Evolutionary conservation across 2,797 vertebrate genomes (phyloP), one percentile per base, ranked within the genome.

Genomic region (Rhincodon typus): DNA sequence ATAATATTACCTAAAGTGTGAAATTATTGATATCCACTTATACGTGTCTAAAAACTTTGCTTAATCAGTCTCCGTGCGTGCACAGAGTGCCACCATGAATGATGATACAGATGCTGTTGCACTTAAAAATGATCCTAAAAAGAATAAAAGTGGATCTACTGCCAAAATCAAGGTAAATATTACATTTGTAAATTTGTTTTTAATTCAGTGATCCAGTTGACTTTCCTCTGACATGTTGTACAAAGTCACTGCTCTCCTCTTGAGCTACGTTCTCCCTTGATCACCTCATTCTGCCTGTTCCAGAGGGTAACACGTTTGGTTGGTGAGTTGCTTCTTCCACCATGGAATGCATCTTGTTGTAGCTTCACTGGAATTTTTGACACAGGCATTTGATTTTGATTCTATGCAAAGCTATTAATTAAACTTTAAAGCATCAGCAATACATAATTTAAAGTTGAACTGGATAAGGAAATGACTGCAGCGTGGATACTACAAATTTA

Each of bases 151-250:
- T 96, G 98, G 98, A 96, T 96, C 95, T 1, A 97, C 98, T 50
- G 97, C 98, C 96, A 99, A 99, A 98, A 96, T 96, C 96, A 99
- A 99, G 98, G 99, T 99, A 96, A 0, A 79, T n/a, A 42, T 96
- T 67, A 12, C 62, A 30, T 77, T 84, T 25, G 10, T 84, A 91
- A 91, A 66, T 66, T 70, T 72, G 21, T 27, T 95, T 96, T 96
- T 95, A 96, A 74, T 95, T 27, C 72, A 94, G 4, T 96, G n/a
- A 96, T 96, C 96, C 69, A 87, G 96, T 96, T 74, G 87, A n/a
- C 17, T n/a, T 66, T n/a, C 57, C 30, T 34, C 3, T 38, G n/a
- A n/a, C n/a, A n/a, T n/a, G n/a, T n/a, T n/a, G n/a, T n/a, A n/a
- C n/a, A n/a, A n/a, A n/a, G n/a, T n/a, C 79, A 38, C 79, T 42